phyloP scores from a whole-genome alignment of 2,888 invertebrate species.

The Lathronympha strigana region DNA sequence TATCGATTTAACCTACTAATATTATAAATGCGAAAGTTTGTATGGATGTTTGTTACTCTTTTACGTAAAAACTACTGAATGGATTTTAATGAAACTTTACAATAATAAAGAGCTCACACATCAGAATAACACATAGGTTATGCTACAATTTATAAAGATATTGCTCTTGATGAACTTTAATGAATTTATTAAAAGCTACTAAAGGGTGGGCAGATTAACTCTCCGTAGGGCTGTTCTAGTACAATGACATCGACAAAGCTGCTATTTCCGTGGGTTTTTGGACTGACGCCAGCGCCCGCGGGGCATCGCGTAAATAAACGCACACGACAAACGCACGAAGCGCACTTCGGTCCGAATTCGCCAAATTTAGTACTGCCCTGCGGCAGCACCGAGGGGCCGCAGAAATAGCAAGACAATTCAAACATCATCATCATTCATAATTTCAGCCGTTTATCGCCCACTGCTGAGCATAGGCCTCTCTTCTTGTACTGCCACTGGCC shows the following conservation, averaged over 20 bases:
- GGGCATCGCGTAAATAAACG: slow-evolving; percentile 77
- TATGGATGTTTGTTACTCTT: too few species aligned
- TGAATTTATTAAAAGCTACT: not conserved
- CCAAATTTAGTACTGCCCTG: slow-evolving; percentile 67
- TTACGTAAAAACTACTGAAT: too few species aligned
- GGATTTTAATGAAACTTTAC: too few species aligned
- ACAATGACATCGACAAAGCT: slow-evolving; percentile 79
- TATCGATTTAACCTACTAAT: too few species aligned
- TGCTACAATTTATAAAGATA: not conserved
- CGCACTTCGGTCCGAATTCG: slow-evolving; percentile 62
- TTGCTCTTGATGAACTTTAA: too few species aligned
- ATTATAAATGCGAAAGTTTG: too few species aligned
- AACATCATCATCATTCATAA: too few species aligned
- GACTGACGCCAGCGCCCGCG: slow-evolving; percentile 73
- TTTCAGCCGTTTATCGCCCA: too few species aligned
- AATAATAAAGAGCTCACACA: too few species aligned
- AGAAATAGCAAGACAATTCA: slow-evolving; percentile 40
- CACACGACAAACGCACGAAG: slow-evolving; percentile 66
- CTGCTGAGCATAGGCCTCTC: too few species aligned
- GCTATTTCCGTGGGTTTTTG: slow-evolving; percentile 79
- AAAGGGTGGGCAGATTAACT: slow-evolving; percentile 33
- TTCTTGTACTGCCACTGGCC: too few species aligned
- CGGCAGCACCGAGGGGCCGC: slow-evolving; percentile 46
- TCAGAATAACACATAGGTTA: not conserved
- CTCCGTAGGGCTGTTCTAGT: slow-evolving; percentile 69